A percentile compares a stretch with the other conserved stretches of the same genome.
These are phyloP conservation scores for Dicyrtomina minuta DNA, from an alignment of 2,888 invertebrate genomes.

Conservation along the genomic window DNA sequence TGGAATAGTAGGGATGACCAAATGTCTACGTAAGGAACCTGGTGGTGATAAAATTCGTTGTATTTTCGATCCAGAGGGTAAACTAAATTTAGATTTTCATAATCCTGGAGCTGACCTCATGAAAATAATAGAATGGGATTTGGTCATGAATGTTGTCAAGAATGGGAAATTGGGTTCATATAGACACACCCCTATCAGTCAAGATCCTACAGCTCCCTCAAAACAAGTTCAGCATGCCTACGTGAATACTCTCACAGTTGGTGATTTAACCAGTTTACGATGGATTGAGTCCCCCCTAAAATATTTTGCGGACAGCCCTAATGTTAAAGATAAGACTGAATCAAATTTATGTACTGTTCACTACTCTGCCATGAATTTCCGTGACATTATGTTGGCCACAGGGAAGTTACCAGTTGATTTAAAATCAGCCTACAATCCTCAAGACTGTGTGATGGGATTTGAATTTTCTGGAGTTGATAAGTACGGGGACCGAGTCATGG, in stretches of 20 bases:
- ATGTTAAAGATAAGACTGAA: not conserved
- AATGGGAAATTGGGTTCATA: conserved; percentile 61
- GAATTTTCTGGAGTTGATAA: conserved; percentile 61
- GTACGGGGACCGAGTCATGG: conserved; percentile 59
- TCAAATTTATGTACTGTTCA: not conserved
- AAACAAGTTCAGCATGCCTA: conserved; percentile 67
- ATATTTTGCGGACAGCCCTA: conserved; percentile 48
- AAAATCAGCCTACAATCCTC: conserved; percentile 59
- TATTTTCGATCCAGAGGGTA: no score
- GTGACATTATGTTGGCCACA: conserved; percentile 91
- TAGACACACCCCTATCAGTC: conserved; percentile 58
- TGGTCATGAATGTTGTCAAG: conserved; percentile 39
- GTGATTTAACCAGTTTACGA: conserved; percentile 81
- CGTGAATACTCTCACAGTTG: conserved; percentile 73
- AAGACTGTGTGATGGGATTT: no score
- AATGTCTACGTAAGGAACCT: conserved; percentile 83
- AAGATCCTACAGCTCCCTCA: conserved; percentile 50
- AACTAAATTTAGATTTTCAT: conserved; percentile 10
- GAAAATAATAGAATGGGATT: conserved; percentile 19
- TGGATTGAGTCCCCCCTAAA: conserved; percentile 73
- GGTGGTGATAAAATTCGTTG: no score
- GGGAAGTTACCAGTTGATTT: conserved; percentile 84
- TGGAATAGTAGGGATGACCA: conserved; percentile 84
- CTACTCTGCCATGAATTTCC: conserved; percentile 67
- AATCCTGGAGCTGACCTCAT: conserved; percentile 10